Conservation (phyloP, 2,888 invertebrate genomes). For the Mamestra brassicae region DNA sequence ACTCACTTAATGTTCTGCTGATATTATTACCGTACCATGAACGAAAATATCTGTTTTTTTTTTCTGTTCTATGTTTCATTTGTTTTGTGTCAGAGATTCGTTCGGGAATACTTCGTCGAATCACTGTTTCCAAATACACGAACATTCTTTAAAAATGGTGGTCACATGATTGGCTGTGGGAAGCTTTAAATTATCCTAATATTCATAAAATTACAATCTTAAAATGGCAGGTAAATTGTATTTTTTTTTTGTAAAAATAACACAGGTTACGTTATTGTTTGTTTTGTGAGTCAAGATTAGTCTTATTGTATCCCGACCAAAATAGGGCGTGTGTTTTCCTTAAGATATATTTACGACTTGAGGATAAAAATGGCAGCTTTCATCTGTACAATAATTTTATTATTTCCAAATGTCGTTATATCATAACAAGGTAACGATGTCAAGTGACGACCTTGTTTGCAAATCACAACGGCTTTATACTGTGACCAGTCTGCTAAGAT, state of each 20-base stretch:
- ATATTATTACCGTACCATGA: conserved; percentile 81
- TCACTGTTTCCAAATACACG: no score
- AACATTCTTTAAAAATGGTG: neutral
- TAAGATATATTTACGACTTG: neutral
- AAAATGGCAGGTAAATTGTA: neutral
- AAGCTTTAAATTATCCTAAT: neutral
- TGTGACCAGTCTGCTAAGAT: no score
- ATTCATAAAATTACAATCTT: neutral
- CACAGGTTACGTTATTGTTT: neutral
- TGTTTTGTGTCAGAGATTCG: conserved; percentile 3
- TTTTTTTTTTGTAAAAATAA: neutral
- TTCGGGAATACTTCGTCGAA: neutral
- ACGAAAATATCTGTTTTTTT: conserved; percentile 55
- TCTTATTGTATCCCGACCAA: neutral
- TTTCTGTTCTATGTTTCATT: conserved; percentile 16
- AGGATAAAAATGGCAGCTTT: neutral
- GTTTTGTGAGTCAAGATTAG: neutral
- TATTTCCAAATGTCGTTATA: neutral
- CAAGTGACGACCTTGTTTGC: neutral
- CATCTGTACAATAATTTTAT: neutral
- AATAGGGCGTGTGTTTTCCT: conserved; percentile 3
- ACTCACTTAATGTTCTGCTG: conserved; percentile 86
- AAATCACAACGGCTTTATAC: neutral
- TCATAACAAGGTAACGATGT: neutral
- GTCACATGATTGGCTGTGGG: neutral